Percentiles rank a stretch among this genome's conserved stretches.
phyloP scores from a whole-genome alignment of 2,888 invertebrate species.

The Polydrusus pterygomalis region DNA sequence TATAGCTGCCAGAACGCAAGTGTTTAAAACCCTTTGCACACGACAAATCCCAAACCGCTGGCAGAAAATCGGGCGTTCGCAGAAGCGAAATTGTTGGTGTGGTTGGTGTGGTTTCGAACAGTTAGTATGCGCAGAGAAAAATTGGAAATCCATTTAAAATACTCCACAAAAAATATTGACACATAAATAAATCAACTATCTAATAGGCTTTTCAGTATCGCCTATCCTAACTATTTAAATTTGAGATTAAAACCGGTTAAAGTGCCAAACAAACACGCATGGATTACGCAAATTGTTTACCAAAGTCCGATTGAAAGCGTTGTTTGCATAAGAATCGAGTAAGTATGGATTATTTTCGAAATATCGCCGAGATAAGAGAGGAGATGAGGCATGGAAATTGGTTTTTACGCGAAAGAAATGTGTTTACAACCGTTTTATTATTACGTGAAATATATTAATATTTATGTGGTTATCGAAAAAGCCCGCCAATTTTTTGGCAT shows the following conservation, averaged over 20 bases:
- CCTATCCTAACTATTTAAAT: constrained; percentile 3
- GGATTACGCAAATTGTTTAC: constrained; percentile 21
- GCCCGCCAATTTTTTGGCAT: constrained; percentile 31
- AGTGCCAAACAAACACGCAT: not conserved
- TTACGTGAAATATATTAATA: constrained; percentile 31
- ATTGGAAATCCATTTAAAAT: too few species aligned
- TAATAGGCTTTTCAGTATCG: too few species aligned
- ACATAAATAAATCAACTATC: too few species aligned
- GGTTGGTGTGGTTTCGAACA: too few species aligned
- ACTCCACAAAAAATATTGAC: too few species aligned
- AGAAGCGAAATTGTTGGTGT: too few species aligned
- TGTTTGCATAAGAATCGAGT: not conserved
- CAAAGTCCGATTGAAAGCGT: not conserved
- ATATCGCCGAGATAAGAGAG: not conserved
- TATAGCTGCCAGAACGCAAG: too few species aligned
- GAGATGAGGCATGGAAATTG: not conserved
- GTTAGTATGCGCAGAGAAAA: too few species aligned
- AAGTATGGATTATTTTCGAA: constrained; percentile 2
- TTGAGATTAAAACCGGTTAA: not conserved
- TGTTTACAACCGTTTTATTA: constrained; percentile 28
- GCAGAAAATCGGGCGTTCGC: too few species aligned
- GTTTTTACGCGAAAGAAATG: constrained; percentile 25
- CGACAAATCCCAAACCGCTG: too few species aligned
- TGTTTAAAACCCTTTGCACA: too few species aligned
- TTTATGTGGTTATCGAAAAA: constrained; percentile 28